A percentile compares a stretch with the other conserved stretches of the same genome.
phyloP scores from a whole-genome alignment of 2,113 vertebrate genomes.

The Crotalus tigris region DNA sequence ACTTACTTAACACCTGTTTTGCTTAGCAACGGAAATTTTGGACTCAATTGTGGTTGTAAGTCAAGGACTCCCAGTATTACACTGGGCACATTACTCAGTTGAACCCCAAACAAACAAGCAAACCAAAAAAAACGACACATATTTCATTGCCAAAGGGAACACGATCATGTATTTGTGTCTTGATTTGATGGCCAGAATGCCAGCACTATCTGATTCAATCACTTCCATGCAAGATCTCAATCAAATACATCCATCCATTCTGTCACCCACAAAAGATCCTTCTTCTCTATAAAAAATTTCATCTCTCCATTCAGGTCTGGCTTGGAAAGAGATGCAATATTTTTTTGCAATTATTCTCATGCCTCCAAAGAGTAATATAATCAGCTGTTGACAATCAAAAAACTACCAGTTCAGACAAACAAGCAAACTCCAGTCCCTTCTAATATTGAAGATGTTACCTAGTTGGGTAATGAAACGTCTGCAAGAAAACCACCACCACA shows the following conservation, averaged over 20 bases:
- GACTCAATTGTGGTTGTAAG: too few relatives aligned
- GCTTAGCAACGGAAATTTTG: too few relatives aligned
- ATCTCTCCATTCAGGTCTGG: too few relatives aligned
- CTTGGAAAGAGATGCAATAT: too few relatives aligned
- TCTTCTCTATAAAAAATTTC: not conserved
- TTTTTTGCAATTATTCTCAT: not conserved
- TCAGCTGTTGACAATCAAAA: not conserved
- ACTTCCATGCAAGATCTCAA: not conserved
- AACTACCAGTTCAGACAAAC: too few relatives aligned
- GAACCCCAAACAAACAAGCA: not conserved
- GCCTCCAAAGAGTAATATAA: not conserved
- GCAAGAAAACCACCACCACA: too few relatives aligned
- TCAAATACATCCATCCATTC: not conserved
- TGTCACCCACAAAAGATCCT: not conserved
- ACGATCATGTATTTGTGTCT: not conserved
- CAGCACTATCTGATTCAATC: not conserved
- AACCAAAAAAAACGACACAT: too few relatives aligned
- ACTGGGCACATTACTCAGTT: not conserved
- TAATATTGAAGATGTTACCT: too few relatives aligned
- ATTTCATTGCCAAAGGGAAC: not conserved
- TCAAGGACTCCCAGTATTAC: not conserved
- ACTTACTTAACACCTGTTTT: too few relatives aligned
- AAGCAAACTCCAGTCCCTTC: too few relatives aligned
- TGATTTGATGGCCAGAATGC: not conserved
- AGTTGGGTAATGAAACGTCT: too few relatives aligned